Conservation (phyloP, 37 sponge, comb jelly and placozoan genomes). For the Agelas oroides region DNA sequence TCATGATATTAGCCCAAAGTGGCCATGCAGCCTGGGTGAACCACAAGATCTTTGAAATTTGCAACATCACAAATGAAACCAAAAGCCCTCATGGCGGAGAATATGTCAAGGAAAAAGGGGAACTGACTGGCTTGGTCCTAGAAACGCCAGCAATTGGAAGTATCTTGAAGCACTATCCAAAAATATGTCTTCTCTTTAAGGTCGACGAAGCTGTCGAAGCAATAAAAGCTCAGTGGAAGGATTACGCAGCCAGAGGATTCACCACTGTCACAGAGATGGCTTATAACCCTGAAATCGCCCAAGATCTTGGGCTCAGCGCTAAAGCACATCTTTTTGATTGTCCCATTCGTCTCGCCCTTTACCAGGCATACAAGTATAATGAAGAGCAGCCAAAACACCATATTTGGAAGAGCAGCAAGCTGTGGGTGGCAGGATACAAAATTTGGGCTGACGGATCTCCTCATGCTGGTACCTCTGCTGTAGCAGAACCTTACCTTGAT, state of each 20-base stretch:
- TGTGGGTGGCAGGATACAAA: constrained; percentile 61
- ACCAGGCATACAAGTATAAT: not conserved
- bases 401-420: constrained; percentile 6
- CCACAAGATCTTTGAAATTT: constrained; percentile 30
- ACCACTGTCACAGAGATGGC: constrained; percentile 74
- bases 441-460: constrained; percentile 72
- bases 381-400: not conserved
- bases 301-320: not conserved
- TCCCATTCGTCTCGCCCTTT: not conserved
- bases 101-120: constrained; percentile 24
- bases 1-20: constrained; percentile 36
- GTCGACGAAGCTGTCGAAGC: not conserved
- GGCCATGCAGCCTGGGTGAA: constrained; percentile 57
- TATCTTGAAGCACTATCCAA: no score
- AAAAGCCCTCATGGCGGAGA: constrained; percentile 5
- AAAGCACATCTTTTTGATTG: no score
- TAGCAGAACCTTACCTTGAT: constrained; percentile 49
- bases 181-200: not conserved
- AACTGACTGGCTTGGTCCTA: constrained; percentile 46
- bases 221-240: constrained; percentile 18
- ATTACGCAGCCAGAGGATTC: constrained; percentile 56
- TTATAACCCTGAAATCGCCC: not conserved
- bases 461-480: constrained; percentile 53
- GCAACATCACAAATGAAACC: constrained; percentile 19
- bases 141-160: constrained; percentile 20